A percentile compares a stretch with the other conserved stretches of the same genome.
phyloP scores from a whole-genome alignment of 1,140 invertebrate genomes.

The Centruroides vittatus region DNA sequence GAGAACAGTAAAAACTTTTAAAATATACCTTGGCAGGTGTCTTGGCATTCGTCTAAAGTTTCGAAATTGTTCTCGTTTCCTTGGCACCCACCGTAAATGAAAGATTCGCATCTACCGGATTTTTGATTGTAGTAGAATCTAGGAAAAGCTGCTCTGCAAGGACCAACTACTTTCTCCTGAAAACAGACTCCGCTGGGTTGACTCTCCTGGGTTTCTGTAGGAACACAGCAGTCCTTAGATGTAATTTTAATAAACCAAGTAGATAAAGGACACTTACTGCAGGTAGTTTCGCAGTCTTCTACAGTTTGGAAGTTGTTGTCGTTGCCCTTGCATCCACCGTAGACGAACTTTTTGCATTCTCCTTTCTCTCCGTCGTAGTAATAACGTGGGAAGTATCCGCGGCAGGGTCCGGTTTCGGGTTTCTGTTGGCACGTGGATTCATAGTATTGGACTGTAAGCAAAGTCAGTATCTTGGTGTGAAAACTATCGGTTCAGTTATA shows the following conservation, averaged over 20 bases:
- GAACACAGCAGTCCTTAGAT: no score
- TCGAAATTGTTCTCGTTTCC: slow-evolving; percentile 71
- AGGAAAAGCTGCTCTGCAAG: slow-evolving; percentile 6
- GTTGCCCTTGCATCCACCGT: slow-evolving; percentile 11
- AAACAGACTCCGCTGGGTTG: no score
- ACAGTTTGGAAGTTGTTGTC: slow-evolving; percentile 2
- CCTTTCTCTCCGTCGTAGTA: not conserved
- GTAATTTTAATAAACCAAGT: no score
- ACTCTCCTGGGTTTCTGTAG: no score
- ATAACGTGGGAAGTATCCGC: not conserved
- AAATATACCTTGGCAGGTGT: not conserved
- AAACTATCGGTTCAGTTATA: no score
- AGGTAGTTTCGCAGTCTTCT: slow-evolving; percentile 40
- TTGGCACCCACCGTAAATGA: slow-evolving; percentile 64
- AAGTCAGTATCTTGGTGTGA: no score
- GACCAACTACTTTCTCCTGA: no score
- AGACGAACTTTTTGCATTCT: slow-evolving; percentile 1
- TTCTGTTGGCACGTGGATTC: not conserved
- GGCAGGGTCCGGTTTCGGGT: not conserved
- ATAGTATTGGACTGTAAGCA: no score
- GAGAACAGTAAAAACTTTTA: not conserved
- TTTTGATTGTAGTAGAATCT: no score
- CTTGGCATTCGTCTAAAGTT: slow-evolving; percentile 43
- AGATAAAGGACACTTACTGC: slow-evolving; percentile 25
- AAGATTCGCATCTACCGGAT: slow-evolving; percentile 36